These are phyloP conservation scores for Lophotriccus pileatus DNA, from an alignment of 2,797 vertebrate genomes.

Conservation along the genomic window DNA sequence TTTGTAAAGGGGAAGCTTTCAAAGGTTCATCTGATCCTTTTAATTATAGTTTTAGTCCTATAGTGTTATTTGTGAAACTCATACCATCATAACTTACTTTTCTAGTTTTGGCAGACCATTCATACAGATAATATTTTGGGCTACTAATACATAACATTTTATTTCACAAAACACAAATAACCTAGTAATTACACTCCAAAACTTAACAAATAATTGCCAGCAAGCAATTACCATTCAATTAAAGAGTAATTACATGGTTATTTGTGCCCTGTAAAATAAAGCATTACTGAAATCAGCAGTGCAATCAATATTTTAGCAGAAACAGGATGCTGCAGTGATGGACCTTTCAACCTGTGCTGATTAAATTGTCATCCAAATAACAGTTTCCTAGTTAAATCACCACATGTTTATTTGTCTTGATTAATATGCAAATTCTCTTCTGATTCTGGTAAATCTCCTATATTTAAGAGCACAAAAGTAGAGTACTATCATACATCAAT, in stretches of 20 bases:
- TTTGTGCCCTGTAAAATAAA: constrained; percentile 77
- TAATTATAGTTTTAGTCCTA: constrained; percentile 1
- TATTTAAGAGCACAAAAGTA: constrained; percentile 50
- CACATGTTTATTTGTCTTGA: constrained; percentile 75
- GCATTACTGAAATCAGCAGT: constrained; percentile 73
- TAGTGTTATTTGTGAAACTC: constrained; percentile 21
- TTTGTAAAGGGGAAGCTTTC: constrained; percentile 39
- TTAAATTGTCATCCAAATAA: constrained; percentile 74
- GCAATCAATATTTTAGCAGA: constrained; percentile 78
- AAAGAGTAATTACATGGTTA: constrained; percentile 79
- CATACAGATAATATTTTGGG: not conserved
- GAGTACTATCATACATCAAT: constrained; percentile 18
- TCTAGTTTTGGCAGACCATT: constrained; percentile 3
- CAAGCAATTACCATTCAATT: constrained; percentile 80
- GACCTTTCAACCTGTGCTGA: constrained; percentile 76
- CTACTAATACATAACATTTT: constrained; percentile 58
- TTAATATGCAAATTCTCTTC: constrained; percentile 73
- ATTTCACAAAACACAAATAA: constrained; percentile 73
- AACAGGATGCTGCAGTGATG: constrained; percentile 69
- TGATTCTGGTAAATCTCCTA: constrained; percentile 59
- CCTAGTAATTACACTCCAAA: constrained; percentile 74
- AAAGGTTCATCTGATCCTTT: constrained; percentile 39
- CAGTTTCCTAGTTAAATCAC: constrained; percentile 70
- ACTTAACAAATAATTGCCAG: constrained; percentile 76
- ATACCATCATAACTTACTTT: constrained; percentile 3